Conservation (phyloP, 2,888 invertebrate genomes). For the Nomada fabriciana region DNA sequence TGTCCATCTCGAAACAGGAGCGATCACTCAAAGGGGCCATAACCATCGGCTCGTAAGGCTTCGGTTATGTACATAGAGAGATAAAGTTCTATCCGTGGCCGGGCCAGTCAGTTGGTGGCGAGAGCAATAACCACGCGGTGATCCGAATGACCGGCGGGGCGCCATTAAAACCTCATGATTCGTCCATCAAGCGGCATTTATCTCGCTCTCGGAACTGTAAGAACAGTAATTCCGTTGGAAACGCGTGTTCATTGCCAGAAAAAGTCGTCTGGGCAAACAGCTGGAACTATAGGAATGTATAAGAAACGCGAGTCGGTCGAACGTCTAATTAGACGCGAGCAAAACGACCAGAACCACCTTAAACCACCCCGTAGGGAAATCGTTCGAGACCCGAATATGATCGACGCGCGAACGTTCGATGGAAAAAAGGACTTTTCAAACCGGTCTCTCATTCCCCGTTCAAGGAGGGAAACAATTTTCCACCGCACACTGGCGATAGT, state of each 20-base stretch:
- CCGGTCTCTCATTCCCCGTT: neutral
- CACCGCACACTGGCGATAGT: too few species aligned
- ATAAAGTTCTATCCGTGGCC: conserved; percentile 9
- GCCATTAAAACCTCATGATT: conserved; percentile 63
- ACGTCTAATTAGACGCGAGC: conserved; percentile 31
- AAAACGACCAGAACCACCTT: neutral
- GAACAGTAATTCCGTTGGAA: conserved; percentile 48
- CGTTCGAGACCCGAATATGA: neutral
- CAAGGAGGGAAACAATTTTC: too few species aligned
- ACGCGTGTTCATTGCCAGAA: conserved; percentile 32
- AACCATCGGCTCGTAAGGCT: neutral
- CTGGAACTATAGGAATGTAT: conserved; percentile 31
- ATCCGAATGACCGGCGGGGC: conserved; percentile 41
- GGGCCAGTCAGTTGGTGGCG: conserved; percentile 3
- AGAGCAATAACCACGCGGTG: conserved; percentile 39
- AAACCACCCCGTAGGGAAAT: neutral
- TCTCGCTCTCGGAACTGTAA: conserved; percentile 46
- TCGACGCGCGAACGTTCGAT: neutral
- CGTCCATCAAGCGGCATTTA: conserved; percentile 55
- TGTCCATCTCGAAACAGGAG: neutral
- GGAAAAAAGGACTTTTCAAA: neutral
- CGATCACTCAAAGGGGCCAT: neutral
- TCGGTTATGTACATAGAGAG: neutral
- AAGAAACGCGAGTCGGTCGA: conserved; percentile 21
- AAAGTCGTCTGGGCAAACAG: conserved; percentile 36